phyloP scores from a whole-genome alignment of 2,888 invertebrate species.

The Pyralis farinalis region DNA sequence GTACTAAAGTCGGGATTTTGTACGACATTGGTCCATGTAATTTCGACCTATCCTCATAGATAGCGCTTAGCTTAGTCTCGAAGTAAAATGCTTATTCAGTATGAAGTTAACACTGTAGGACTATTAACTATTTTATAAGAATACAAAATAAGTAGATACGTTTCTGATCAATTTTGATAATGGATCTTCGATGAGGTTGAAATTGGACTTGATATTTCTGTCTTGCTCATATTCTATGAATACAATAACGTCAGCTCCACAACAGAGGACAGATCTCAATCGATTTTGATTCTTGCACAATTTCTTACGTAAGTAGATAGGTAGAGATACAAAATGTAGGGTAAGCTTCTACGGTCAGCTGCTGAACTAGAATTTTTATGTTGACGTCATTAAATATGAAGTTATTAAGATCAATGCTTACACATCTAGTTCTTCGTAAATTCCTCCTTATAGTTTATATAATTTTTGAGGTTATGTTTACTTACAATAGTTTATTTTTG shows the following conservation, averaged over 20 bases:
- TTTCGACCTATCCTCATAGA: constrained; percentile 53
- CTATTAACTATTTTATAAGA: constrained; percentile 60
- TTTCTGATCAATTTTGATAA: constrained; percentile 53
- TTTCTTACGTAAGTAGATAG: constrained; percentile 69
- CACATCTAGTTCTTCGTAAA: too few relatives aligned
- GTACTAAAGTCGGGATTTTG: constrained; percentile 58
- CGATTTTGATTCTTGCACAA: constrained; percentile 64
- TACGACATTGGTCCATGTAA: constrained; percentile 66
- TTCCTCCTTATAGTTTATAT: too few relatives aligned
- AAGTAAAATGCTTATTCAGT: constrained; percentile 48
- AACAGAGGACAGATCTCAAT: constrained; percentile 15
- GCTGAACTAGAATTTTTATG: constrained; percentile 15
- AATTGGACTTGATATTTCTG: constrained; percentile 7
- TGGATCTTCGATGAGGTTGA: constrained; percentile 13
- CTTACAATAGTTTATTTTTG: too few relatives aligned
- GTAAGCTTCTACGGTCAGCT: constrained; percentile 46
- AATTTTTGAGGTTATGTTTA: too few relatives aligned
- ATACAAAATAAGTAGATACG: constrained; percentile 40
- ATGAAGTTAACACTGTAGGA: constrained; percentile 41
- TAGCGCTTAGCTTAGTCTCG: constrained; percentile 63
- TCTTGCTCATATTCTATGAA: constrained; percentile 13
- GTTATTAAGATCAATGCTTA: too few relatives aligned
- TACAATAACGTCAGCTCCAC: constrained; percentile 7
- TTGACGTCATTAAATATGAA: constrained; percentile 10
- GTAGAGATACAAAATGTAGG: constrained; percentile 56